Evolutionary conservation across 2,113 vertebrate genomes (phyloP), one percentile per base, ranked within the genome.

Genomic region (Plectropomus leopardus): DNA sequence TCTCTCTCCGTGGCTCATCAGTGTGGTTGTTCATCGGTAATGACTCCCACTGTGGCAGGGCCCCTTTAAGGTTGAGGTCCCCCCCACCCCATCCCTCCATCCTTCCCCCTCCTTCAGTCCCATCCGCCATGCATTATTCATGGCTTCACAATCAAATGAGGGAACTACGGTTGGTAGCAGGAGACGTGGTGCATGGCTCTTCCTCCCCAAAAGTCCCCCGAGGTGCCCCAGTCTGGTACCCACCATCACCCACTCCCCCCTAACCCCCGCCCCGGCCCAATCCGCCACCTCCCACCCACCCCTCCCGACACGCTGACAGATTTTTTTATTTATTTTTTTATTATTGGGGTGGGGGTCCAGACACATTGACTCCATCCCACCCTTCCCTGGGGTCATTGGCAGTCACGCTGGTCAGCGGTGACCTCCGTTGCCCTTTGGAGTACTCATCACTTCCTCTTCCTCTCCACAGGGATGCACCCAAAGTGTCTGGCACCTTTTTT

Each of bases 131-230:
- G 96, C 97, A 99, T 99, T 98, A 99, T 99, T 99, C 97, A 99
- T 99, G 80, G 76, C 0, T 85, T 90, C 96, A 96, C 96, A 98
- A 97, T 97, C 97, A 98, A 98, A 99, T 97, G 94, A 97, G 94
- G 94, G 93, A 95, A 95, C 96, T 97, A 96, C 96, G 96, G 97
- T 96, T 96, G 96, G 97, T 96, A 96, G 96, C 96, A 92, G 92
- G 92, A 94, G 93, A 94, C 91, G 89, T 92, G 93, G 94, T 97
- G 97, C 97, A 94, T 93, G 92, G 97, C 95, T 96, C 96, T 97
- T 98, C 96, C 97, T 97, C 97, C 96, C 97, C 96, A 96, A 96
- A 97, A 96, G 96, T 96, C 97, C 97, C 97, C 96, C 93, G 96
- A 97, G 97, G 95, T 96, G 96, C 90, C 94, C 90, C 94, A 95